phyloP scores from a whole-genome alignment of 2,797 vertebrate genomes.

The Furcifer pardalis region DNA sequence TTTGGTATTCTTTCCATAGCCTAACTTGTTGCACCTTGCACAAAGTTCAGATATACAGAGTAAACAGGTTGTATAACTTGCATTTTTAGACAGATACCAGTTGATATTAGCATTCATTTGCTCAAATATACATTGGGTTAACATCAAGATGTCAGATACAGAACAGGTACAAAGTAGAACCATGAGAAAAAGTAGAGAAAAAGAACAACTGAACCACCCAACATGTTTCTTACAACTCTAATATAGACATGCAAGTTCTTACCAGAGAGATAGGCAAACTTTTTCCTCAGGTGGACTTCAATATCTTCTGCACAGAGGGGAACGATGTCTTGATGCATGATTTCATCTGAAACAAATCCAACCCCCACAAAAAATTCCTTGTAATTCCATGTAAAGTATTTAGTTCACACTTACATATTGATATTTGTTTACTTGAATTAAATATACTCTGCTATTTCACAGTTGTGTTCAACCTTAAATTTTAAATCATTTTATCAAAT shows the following conservation, averaged over 20 bases:
- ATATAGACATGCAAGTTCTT: constrained; percentile 41
- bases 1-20: no score
- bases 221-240: accelerated
- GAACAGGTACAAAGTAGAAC: constrained; percentile 3
- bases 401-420: not conserved
- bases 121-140: not conserved
- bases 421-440: not conserved
- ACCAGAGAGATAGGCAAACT: constrained; percentile 96
- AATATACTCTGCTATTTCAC: not conserved
- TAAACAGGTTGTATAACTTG: no score
- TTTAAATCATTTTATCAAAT: not conserved
- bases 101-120: accelerated
- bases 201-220: accelerated
- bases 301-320: constrained; percentile 91
- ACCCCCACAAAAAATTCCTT: constrained; percentile 11
- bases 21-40: no score
- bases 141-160: not conserved
- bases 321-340: constrained; percentile 94
- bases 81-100: no score
- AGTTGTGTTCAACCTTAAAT: not conserved
- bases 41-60: no score
- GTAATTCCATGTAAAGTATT: constrained; percentile 29
- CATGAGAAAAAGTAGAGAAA: not conserved
- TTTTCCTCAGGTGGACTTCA: constrained; percentile 89
- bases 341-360: constrained; percentile 86